Evolutionary conservation across 2,888 invertebrate species (phyloP).

Genomic region (Frankliniella intonsa): DNA sequence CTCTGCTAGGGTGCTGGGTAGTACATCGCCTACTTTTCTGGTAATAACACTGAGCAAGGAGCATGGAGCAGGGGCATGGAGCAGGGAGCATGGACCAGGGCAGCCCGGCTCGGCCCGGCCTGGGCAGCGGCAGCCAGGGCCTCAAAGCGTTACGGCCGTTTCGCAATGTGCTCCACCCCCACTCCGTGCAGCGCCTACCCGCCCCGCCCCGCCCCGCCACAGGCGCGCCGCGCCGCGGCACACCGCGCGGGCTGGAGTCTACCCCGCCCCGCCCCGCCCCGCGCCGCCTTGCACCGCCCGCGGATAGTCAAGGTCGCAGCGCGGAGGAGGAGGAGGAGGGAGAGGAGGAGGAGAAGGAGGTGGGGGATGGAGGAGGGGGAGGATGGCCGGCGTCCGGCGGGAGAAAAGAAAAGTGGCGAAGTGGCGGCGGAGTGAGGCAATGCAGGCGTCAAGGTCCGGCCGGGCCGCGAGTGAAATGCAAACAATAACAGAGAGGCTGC

Average conservation of each 20-base stretch:
- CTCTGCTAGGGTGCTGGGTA: no score
- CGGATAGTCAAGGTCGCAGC: background rate
- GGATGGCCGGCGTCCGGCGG: no score
- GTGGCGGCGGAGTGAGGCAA: background rate
- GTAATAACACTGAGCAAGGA: no score
- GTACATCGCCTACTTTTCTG: no score
- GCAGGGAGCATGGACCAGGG: no score
- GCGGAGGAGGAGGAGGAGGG: background rate
- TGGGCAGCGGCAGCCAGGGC: background rate
- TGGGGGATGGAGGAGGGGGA: no score
- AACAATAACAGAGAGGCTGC: no score
- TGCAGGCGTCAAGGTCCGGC: background rate
- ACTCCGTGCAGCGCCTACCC: background rate
- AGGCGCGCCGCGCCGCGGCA: background rate
- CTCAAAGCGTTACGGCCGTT: constrained; percentile 1
- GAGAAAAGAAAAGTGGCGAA: no score
- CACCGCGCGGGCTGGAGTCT: background rate
- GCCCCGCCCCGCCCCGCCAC: background rate
- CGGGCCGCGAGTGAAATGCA: no score
- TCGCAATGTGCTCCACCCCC: background rate
- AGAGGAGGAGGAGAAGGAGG: no score
- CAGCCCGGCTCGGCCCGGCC: no score
- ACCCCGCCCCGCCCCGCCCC: background rate
- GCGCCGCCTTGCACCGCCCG: background rate
- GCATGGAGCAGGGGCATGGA: no score